Evolutionary conservation across 2,888 invertebrate genomes (phyloP).

Genomic region (Camponotus fellah): DNA sequence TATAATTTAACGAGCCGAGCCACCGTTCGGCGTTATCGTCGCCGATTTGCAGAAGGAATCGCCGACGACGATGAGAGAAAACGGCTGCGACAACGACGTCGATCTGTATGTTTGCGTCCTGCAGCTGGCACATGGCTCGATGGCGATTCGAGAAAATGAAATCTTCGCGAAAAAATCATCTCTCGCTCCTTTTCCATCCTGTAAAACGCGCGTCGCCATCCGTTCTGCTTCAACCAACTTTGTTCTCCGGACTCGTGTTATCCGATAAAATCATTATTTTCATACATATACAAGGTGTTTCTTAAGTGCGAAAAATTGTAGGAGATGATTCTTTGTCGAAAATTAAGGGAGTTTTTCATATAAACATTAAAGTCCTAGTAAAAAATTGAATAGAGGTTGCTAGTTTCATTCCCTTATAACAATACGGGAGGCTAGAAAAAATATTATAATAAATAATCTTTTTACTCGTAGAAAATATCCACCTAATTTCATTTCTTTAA

Average conservation of each 20-base stretch:
- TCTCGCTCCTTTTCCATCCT: background rate
- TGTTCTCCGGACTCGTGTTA: conserved; percentile 51
- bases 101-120: conserved; percentile 13
- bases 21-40: conserved; percentile 61
- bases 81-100: conserved; percentile 7
- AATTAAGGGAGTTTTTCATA: too few relatives aligned
- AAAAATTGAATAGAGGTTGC: too few relatives aligned
- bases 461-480: too few relatives aligned
- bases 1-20: conserved; percentile 60
- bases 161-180: conserved; percentile 54
- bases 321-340: too few relatives aligned
- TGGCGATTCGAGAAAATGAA: conserved; percentile 64
- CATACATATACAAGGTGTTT: background rate
- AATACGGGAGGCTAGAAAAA: too few relatives aligned
- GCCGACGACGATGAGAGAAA: background rate
- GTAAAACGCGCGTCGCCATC: background rate
- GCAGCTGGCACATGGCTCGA: conserved; percentile 32
- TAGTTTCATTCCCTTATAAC: too few relatives aligned
- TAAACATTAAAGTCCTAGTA: too few relatives aligned
- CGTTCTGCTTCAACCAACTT: conserved; percentile 9
- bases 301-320: too few relatives aligned
- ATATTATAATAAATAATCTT: too few relatives aligned
- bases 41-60: conserved; percentile 49
- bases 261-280: conserved; percentile 45
- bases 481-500: too few relatives aligned